Conservation (phyloP, 2,888 invertebrate genomes). For the Campoplex nolae region DNA sequence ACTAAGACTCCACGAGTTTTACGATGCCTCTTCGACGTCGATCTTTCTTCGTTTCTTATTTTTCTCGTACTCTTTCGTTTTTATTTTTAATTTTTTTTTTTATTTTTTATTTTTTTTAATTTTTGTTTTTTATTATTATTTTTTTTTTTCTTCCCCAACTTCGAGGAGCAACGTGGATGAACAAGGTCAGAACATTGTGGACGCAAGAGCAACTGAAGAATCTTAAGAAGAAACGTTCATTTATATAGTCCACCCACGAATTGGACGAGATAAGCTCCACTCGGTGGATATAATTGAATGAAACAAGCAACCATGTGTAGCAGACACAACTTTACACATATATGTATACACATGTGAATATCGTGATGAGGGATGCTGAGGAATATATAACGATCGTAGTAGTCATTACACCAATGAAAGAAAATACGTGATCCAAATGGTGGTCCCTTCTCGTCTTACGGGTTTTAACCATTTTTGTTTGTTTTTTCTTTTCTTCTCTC, state of each 20-base stretch:
- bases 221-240: conserved; percentile 51
- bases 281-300: conserved; percentile 74
- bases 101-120: too few relatives aligned
- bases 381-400: conserved; percentile 58
- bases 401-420: conserved; percentile 76
- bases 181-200: conserved; percentile 74
- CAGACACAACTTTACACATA: conserved; percentile 31
- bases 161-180: conserved; percentile 28
- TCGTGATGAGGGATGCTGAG: conserved; percentile 62
- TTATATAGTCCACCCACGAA: conserved; percentile 73
- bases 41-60: conserved; percentile 11
- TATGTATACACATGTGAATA: background rate
- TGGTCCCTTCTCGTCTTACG: conserved; percentile 75
- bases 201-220: conserved; percentile 67
- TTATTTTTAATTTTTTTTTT: background rate
- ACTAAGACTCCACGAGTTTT: conserved; percentile 12
- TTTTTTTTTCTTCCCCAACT: background rate
- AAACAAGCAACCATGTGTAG: conserved; percentile 75
- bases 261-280: conserved; percentile 70
- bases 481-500: background rate
- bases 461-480: conserved; percentile 71
- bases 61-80: background rate
- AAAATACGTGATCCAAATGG: conserved; percentile 68
- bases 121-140: too few relatives aligned
- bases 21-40: conserved; percentile 17